Percentiles rank a stretch among this genome's conserved stretches.
phyloP scores from a whole-genome alignment of 1,140 invertebrate species.

The Nasonia longicornis region DNA sequence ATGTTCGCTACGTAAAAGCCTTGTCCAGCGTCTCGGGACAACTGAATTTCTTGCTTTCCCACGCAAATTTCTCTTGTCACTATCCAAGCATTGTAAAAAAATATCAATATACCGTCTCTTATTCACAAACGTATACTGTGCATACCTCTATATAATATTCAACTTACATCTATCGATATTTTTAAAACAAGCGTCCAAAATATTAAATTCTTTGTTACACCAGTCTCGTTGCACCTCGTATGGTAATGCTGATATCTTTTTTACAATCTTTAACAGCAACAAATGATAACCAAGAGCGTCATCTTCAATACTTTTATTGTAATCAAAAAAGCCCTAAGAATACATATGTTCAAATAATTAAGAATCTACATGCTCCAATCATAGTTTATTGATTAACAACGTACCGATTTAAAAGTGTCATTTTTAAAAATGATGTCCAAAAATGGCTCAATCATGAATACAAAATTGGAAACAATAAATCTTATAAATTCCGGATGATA shows the following conservation, averaged over 20 bases:
- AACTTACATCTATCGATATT: conserved; percentile 58
- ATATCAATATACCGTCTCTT: neutral
- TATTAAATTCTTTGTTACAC: conserved; percentile 50
- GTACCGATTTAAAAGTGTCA: conserved; percentile 54
- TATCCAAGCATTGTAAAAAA: conserved; percentile 20
- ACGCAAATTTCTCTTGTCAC: conserved; percentile 52
- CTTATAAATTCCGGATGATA: conserved; percentile 49
- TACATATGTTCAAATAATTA: conserved; percentile 8
- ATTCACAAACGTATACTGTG: neutral
- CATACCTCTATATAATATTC: neutral
- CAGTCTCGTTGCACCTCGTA: conserved; percentile 51
- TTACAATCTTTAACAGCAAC: conserved; percentile 56
- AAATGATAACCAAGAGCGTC: conserved; percentile 57
- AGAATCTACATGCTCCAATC: neutral
- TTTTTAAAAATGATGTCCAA: conserved; percentile 52
- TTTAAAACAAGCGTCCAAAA: conserved; percentile 56
- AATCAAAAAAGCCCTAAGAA: conserved; percentile 56
- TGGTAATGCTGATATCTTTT: conserved; percentile 52
- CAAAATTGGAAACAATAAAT: conserved; percentile 50
- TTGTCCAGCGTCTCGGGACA: conserved; percentile 47
- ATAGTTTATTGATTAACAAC: conserved; percentile 12
- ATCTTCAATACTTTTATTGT: conserved; percentile 40
- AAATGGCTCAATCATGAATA: conserved; percentile 47
- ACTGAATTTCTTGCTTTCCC: conserved; percentile 51
- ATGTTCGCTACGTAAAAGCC: conserved; percentile 44